Evolutionary conservation across 2,113 vertebrate species (phyloP), one percentile per base, ranked within the genome.

Genomic region (Varanus salvator): DNA sequence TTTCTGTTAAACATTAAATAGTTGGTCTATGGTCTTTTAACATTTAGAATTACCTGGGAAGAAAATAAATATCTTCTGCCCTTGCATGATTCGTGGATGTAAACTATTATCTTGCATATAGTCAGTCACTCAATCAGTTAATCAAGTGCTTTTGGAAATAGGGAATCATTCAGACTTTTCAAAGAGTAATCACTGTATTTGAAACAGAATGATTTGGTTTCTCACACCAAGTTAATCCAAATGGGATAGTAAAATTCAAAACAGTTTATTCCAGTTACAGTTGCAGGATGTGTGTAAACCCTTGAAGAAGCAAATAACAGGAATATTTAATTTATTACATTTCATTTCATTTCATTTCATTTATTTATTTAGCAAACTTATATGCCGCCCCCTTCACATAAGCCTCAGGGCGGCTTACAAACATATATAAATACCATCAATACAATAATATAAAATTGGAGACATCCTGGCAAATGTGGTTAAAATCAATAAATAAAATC

Each of bases 61-160:
- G 25, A 84, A 85, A 85, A 78, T 77, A 77, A 87, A 60, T 64
- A 77, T 66, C 77, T 87, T 86, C 71, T 75, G n/a, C 21, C 72
- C 50, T 29, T 48, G 8, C 54, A 60, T 87, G 57, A 44, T 48
- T 66, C 25, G 12, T 77, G 19, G 52, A 77, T 54, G 17, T 48
- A 75, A 74, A 86, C 31, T 34, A 71, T 85, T 85, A 54, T 72
- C 31, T 72, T 85, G 68, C 19, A 38, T 57, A 60, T 74, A 57
- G 27, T 25, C 84, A 75, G 14, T 77, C 66, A 2, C 11, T 66
- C 60, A 64, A 64, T 25, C 84, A 75, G 14, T 77, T 48, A 2
- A 21, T 66, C 60, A 64, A 64, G 48, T 57, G 17, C 57, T 86
- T 60, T 76, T 76, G 68, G 34, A 76, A 54, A 44, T 76, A 76